Conservation (phyloP, 2,888 invertebrate genomes). For the Podabrus alpinus region DNA sequence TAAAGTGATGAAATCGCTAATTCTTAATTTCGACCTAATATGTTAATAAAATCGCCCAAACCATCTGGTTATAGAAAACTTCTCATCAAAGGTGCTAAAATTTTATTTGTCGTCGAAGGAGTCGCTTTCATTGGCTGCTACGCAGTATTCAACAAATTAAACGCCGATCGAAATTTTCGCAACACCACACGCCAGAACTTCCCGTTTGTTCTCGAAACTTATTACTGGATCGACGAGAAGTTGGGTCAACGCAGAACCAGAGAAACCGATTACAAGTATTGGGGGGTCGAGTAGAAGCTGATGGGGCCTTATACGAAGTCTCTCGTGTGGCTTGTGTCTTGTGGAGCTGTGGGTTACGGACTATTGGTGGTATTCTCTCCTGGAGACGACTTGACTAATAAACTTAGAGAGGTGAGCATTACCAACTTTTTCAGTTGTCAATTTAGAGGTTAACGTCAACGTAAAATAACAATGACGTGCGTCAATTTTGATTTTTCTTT, state of each 20-base stretch:
- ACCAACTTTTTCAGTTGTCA: too few relatives aligned
- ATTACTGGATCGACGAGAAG: conserved; percentile 71
- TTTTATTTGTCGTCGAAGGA: conserved; percentile 64
- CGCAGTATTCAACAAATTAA: conserved; percentile 69
- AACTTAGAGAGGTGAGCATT: conserved; percentile 39
- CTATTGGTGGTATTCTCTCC: conserved; percentile 62
- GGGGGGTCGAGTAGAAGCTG: conserved; percentile 56
- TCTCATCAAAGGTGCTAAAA: conserved; percentile 60
- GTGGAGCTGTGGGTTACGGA: conserved; percentile 65
- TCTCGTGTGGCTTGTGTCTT: conserved; percentile 63
- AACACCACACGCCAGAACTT: conserved; percentile 68
- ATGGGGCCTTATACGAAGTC: conserved; percentile 54
- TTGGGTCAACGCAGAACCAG: conserved; percentile 59
- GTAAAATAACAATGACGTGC: conserved; percentile 36
- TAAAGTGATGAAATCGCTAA: neutral
- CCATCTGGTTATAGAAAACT: conserved; percentile 58
- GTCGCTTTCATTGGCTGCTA: conserved; percentile 64
- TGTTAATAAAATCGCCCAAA: conserved; percentile 70
- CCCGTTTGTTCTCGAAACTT: conserved; percentile 68
- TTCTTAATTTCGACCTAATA: conserved; percentile 49
- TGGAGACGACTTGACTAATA: conserved; percentile 49
- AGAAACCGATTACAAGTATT: conserved; percentile 61
- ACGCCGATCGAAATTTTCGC: conserved; percentile 73
- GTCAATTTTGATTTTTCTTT: conserved; percentile 50
- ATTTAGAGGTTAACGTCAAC: neutral